These are phyloP conservation scores for Leptobrachium leishanense DNA, from an alignment of 2,113 vertebrate genomes.

Conservation along the genomic window DNA sequence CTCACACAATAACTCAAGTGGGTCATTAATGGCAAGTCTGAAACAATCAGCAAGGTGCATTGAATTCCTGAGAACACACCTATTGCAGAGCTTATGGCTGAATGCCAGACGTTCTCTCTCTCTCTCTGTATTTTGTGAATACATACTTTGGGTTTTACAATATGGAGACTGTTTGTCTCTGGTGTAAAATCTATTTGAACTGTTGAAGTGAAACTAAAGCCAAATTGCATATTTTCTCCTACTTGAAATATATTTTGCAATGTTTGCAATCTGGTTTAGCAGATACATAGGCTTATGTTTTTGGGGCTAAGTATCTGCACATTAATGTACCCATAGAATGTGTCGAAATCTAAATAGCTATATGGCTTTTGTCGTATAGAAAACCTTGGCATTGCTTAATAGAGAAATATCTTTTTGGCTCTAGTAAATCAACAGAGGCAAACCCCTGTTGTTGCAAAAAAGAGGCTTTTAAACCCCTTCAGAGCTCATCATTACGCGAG, in stretches of 20 bases:
- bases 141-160: neutral
- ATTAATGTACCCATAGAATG: neutral
- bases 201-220: no score
- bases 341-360: neutral
- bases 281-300: no score
- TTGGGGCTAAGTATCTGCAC: no score
- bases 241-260: neutral
- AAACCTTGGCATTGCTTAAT: no score
- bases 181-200: no score
- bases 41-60: neutral
- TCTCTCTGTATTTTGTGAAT: neutral
- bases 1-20: neutral
- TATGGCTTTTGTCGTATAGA: no score
- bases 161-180: neutral
- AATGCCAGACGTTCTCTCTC: neutral
- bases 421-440: no score
- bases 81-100: conserved; percentile 3
- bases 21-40: conserved; percentile 29
- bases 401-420: no score
- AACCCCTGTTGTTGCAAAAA: no score
- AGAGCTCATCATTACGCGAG: no score
- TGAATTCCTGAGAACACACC: neutral
- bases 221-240: neutral
- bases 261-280: no score
- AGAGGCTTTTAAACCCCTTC: no score